Evolutionary conservation across 2,888 invertebrate species (phyloP), one percentile per base, ranked within the genome.

Genomic region (Neria commutata): DNA sequence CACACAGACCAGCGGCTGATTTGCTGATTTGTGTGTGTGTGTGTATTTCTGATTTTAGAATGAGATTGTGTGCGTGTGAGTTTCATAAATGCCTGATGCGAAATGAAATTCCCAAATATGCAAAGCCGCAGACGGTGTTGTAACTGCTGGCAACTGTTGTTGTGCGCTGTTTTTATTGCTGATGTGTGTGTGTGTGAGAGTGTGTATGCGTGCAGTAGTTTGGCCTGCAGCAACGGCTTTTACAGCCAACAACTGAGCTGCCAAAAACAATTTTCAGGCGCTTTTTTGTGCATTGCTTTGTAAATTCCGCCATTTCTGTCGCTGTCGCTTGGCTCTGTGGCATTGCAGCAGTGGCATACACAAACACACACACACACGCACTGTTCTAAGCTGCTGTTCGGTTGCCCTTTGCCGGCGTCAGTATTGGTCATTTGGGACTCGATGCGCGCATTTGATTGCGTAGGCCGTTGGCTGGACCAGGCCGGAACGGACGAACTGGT

Each of bases 21-120:
- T n/a, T n/a, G n/a, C n/a, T n/a, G n/a, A n/a, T n/a, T n/a, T n/a
- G n/a, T n/a, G n/a, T n/a, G n/a, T n/a, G n/a, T n/a, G n/a, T n/a
- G n/a, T n/a, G n/a, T n/a, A n/a, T n/a, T n/a, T n/a, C n/a, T n/a
- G n/a, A n/a, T n/a, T n/a, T n/a, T n/a, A n/a, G n/a, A n/a, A n/a
- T n/a, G n/a, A n/a, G n/a, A n/a, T n/a, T n/a, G n/a, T n/a, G n/a
- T n/a, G n/a, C n/a, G n/a, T n/a, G n/a, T n/a, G n/a, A n/a, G n/a
- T 37, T 37, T 37, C 37, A 37, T 37, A 37, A 37, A 37, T 37
- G 37, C n/a, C 37, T 37, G 37, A 37, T 37, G 37, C 11, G 29
- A 29, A 29, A 29, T n/a, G 37, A 37, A 37, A 37, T 11, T 14
- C 37, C 14, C 8, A 37, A 37, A 37, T 37, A 4, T 4, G 37